phyloP scores from a whole-genome alignment of 2,113 vertebrate species.

The Cochlearius cochlearius region DNA sequence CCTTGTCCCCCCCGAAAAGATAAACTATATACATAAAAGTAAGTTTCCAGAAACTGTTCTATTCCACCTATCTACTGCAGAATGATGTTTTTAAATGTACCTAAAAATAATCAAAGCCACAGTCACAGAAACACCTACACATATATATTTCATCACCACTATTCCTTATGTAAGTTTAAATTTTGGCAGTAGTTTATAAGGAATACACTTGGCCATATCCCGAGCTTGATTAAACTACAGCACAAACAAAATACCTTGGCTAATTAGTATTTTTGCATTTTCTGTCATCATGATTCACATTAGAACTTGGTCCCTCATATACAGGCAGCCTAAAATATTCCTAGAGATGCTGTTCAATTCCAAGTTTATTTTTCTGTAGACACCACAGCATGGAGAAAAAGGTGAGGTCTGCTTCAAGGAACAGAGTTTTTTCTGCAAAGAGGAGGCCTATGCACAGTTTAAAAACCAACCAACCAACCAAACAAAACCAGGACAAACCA shows the following conservation, averaged over 20 bases:
- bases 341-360: background rate
- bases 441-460: background rate
- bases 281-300: background rate
- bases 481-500: background rate
- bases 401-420: background rate
- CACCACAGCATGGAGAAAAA: background rate
- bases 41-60: background rate
- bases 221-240: background rate
- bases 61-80: background rate
- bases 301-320: background rate
- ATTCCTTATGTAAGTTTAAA: background rate
- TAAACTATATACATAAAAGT: background rate
- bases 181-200: background rate
- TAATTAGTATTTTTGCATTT: background rate
- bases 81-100: background rate
- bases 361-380: background rate
- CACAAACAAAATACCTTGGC: background rate
- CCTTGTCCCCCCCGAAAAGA: background rate
- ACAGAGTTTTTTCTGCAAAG: background rate
- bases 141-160: background rate
- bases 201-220: background rate
- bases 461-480: no score
- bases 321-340: background rate
- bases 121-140: background rate
- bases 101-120: background rate